A percentile compares a stretch with the other conserved stretches of the same genome.
Conservation (phyloP, 2,797 vertebrate species). For the Spinus olivaceus region DNA sequence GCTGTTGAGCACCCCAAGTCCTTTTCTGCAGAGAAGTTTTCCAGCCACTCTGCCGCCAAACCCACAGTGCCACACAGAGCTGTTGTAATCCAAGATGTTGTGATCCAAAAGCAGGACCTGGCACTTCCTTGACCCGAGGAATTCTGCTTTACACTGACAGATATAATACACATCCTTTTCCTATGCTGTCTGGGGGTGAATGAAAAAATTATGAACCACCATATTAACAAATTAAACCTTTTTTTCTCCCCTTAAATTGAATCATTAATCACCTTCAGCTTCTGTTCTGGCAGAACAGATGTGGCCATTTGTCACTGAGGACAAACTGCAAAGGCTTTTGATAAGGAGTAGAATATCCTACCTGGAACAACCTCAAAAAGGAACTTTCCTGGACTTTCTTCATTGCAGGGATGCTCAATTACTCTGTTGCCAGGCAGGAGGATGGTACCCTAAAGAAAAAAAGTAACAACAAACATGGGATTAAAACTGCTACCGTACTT, state of each 20-base stretch:
- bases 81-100: not conserved
- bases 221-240: not conserved
- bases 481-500: not conserved
- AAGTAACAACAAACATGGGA: slow-evolving; percentile 34
- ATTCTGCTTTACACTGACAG: not conserved
- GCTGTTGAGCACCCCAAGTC: rapidly evolving
- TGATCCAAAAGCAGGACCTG: not conserved
- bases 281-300: slow-evolving; percentile 17
- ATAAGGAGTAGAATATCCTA: slow-evolving; percentile 66
- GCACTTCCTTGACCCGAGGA: not conserved
- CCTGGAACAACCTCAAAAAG: slow-evolving; percentile 97
- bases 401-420: slow-evolving; percentile 87
- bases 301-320: not conserved
- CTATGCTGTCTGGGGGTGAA: not conserved
- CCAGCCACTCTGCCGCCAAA: not conserved
- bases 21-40: not conserved
- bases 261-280: slow-evolving; percentile 35
- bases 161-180: not conserved
- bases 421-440: slow-evolving; percentile 94
- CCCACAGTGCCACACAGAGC: rapidly evolving
- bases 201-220: not conserved
- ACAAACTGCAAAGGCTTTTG: not conserved
- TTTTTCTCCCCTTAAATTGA: not conserved
- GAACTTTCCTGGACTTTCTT: slow-evolving; percentile 92
- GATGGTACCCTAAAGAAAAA: slow-evolving; percentile 85